Evolutionary conservation across 2,797 vertebrate species (phyloP).

Genomic region (Poeciliopsis infans): DNA sequence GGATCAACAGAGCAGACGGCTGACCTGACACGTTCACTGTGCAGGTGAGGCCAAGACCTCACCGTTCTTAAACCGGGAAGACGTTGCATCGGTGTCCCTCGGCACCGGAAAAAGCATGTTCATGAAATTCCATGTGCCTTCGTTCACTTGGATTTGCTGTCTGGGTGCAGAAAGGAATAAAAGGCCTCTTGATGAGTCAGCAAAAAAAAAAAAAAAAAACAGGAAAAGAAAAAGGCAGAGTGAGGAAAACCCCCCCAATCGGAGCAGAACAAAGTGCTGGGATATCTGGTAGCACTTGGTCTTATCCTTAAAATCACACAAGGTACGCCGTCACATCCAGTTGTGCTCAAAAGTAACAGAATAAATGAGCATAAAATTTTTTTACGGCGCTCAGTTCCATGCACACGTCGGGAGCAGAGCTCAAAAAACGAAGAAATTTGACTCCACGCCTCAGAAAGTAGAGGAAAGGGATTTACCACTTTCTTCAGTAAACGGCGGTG

Average conservation of each 20-base stretch:
- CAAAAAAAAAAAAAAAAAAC: slow-evolving; percentile 35
- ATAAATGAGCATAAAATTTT: background rate
- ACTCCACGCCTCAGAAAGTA: background rate
- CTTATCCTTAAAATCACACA: background rate
- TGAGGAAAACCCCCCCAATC: slow-evolving; percentile 19
- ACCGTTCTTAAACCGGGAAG: background rate
- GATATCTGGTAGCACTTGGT: background rate
- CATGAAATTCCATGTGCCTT: slow-evolving; percentile 15
- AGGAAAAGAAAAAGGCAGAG: slow-evolving; percentile 31
- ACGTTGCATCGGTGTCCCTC: background rate
- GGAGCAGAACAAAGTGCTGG: background rate
- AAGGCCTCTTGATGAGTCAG: slow-evolving; percentile 66
- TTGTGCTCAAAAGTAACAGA: background rate
- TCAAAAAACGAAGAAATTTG: background rate
- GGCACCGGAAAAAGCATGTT: slow-evolving; percentile 22
- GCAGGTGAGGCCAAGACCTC: background rate
- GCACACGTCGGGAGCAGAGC: background rate
- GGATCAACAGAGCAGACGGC: background rate
- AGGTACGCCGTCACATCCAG: background rate
- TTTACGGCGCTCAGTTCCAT: background rate
- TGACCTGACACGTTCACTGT: background rate
- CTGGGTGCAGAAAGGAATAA: slow-evolving; percentile 62
- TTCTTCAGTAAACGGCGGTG: background rate
- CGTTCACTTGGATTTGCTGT: slow-evolving; percentile 25
- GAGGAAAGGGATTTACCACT: background rate